These are phyloP conservation scores for Rhyacichthys aspro DNA, from an alignment of 2,797 vertebrate species.

Conservation along the genomic window DNA sequence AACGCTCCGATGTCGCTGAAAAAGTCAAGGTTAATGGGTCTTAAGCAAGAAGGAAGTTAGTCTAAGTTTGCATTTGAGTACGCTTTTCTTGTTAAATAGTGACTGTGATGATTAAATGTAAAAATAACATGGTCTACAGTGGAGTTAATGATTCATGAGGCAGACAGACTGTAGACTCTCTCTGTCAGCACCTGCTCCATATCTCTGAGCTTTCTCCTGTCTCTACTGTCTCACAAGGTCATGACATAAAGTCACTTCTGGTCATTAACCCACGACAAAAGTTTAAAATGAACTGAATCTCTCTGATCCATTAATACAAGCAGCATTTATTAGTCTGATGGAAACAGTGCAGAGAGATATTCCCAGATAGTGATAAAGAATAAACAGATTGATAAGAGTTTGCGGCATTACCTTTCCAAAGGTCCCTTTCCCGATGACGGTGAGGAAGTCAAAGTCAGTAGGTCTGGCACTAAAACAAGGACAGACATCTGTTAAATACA, in stretches of 20 bases:
- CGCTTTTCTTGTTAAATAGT: conserved; percentile 11
- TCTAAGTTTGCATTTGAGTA: background rate
- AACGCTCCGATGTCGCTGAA: background rate
- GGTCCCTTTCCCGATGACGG: conserved; percentile 97
- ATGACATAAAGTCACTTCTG: background rate
- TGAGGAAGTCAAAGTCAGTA: conserved; percentile 98
- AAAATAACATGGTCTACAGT: conserved; percentile 24
- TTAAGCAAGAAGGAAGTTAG: background rate
- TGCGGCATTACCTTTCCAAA: conserved; percentile 90
- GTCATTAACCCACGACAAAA: too few relatives aligned
- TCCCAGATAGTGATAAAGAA: conserved; percentile 8
- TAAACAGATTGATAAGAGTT: conserved; percentile 12
- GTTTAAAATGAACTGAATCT: too few relatives aligned
- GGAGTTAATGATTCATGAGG: conserved; percentile 75
- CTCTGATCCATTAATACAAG: too few relatives aligned
- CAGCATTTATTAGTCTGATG: too few relatives aligned
- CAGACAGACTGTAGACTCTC: conserved; percentile 37
- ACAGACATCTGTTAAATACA: conserved; percentile 15
- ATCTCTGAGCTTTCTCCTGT: background rate
- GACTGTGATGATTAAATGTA: conserved; percentile 30
- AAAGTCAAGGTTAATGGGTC: background rate
- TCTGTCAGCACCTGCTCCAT: conserved; percentile 22
- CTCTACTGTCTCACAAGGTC: conserved; percentile 17
- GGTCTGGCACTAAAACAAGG: conserved; percentile 87
- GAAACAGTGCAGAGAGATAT: too few relatives aligned